Evolutionary conservation across 2,113 vertebrate genomes (phyloP), one percentile per base, ranked within the genome.

Genomic region (Barbus barbus): DNA sequence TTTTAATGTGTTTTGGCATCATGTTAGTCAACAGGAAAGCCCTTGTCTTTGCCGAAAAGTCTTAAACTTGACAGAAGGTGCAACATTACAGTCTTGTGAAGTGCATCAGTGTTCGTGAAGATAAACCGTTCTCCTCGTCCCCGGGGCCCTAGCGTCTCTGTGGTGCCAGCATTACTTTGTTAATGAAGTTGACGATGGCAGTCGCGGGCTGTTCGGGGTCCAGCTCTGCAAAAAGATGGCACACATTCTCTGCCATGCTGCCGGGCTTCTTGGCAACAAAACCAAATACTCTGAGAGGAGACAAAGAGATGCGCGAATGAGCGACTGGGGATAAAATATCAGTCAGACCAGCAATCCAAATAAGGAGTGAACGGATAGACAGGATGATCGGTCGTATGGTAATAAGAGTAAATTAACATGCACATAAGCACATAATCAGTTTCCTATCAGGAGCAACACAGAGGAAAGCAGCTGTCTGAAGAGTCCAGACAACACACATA

Each of bases 161-260:
- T 0, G 94, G 89, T 0, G 94, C 94, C 89, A 98, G 90, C 91
- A 98, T 95, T 89, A 97, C 97, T 92, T 98, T 98, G 93, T 96
- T 97, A 92, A 98, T 96, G 84, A 98, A 98, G 93, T 95, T 97
- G 90, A 97, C 95, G 31, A 98, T 98, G 90, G 97, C 96, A 0
- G 93, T 91, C 20, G 97, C 97, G 0, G 97, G 97, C 80, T 98
- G 97, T 60, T 98, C 97, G 0, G 96, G 96, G 89, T 98, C 97
- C 81, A 97, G 89, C 92, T 97, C 97, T 0, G 96, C 96, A 56
- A 98, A 98, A 83, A 98, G 92, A 93, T 98, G 97, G 91, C 97
- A 98, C 46, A 97, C 94, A 7, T 98, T 98, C 91, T 97, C 97
- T 7, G 93, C 95, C 36, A 92, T 87, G 86, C 94, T 96, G 85